phyloP scores from a whole-genome alignment of 92 coral and sea anemone genomes.

The Epizoanthus scotinus region DNA sequence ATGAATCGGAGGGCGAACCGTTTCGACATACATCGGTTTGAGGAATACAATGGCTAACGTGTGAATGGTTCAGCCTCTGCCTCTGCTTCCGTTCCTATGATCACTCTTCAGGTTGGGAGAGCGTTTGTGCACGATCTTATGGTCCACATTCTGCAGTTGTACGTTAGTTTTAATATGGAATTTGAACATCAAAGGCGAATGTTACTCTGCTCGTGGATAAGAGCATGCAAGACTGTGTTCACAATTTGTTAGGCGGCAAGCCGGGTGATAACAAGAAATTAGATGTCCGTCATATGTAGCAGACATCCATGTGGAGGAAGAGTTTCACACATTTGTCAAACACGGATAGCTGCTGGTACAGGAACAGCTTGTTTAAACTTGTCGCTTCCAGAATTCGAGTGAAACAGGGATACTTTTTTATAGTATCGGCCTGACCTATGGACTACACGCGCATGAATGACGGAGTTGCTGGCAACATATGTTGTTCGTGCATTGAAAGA shows the following conservation, averaged over 20 bases:
- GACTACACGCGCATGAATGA: not conserved
- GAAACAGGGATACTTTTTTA: not conserved
- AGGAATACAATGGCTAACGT: not conserved
- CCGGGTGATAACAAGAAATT: too few species aligned
- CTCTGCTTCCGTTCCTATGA: not conserved
- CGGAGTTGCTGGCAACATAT: not conserved
- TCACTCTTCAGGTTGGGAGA: not conserved
- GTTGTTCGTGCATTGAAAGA: not conserved
- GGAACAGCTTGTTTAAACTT: not conserved
- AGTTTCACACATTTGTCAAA: too few species aligned
- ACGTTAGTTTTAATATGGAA: not conserved
- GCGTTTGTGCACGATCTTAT: too few species aligned
- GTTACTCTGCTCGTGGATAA: too few species aligned
- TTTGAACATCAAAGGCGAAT: too few species aligned
- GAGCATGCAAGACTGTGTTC: too few species aligned
- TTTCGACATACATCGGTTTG: slow-evolving; percentile 25
- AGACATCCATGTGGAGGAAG: too few species aligned
- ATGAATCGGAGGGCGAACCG: not conserved
- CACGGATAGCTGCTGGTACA: not conserved
- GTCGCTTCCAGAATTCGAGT: not conserved
- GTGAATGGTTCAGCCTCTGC: not conserved
- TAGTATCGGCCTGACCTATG: not conserved
- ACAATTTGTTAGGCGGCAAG: too few species aligned
- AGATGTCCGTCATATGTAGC: too few species aligned
- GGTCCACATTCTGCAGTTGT: too few species aligned